Conservation (phyloP, 1,140 invertebrate species). For the Lordiphosa collinella region DNA sequence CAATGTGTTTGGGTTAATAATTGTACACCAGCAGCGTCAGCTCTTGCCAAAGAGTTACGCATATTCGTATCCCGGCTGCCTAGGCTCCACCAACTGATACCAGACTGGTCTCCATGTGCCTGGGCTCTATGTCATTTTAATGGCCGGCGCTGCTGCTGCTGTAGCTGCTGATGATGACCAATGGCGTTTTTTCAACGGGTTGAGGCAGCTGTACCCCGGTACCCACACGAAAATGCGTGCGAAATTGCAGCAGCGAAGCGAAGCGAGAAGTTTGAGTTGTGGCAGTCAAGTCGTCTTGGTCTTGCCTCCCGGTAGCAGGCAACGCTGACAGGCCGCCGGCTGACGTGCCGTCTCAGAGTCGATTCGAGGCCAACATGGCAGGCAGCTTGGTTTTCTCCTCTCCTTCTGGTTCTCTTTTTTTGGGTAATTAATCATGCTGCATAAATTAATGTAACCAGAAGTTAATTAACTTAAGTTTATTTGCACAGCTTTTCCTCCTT, state of each 20-base stretch:
- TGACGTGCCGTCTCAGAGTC: slow-evolving; percentile 31
- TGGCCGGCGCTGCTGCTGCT: slow-evolving; percentile 61
- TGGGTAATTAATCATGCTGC: slow-evolving; percentile 68
- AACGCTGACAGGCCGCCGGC: slow-evolving; percentile 55
- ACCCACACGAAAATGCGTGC: slow-evolving; percentile 55
- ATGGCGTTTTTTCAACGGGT: slow-evolving; percentile 71
- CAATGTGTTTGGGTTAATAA: slow-evolving; percentile 73
- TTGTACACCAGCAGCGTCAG: slow-evolving; percentile 38
- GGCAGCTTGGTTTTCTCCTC: slow-evolving; percentile 23
- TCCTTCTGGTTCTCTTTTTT: slow-evolving; percentile 11
- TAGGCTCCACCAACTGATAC: slow-evolving; percentile 18
- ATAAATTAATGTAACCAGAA: slow-evolving; percentile 72
- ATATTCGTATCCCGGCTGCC: not conserved
- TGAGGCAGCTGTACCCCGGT: slow-evolving; percentile 64
- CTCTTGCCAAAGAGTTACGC: slow-evolving; percentile 10
- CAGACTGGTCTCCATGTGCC: slow-evolving; percentile 8
- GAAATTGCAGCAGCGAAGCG: slow-evolving; percentile 51
- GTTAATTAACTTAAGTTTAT: slow-evolving; percentile 76
- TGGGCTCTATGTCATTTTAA: slow-evolving; percentile 73
- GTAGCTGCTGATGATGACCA: slow-evolving; percentile 49
- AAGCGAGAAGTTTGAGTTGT: slow-evolving; percentile 33
- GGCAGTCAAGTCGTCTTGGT: slow-evolving; percentile 38
- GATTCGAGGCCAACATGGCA: slow-evolving; percentile 37
- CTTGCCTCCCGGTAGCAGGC: slow-evolving; percentile 66
- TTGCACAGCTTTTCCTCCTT: slow-evolving; percentile 49